phyloP scores from a whole-genome alignment of 2,113 vertebrate species.

The Thermophis baileyi region DNA sequence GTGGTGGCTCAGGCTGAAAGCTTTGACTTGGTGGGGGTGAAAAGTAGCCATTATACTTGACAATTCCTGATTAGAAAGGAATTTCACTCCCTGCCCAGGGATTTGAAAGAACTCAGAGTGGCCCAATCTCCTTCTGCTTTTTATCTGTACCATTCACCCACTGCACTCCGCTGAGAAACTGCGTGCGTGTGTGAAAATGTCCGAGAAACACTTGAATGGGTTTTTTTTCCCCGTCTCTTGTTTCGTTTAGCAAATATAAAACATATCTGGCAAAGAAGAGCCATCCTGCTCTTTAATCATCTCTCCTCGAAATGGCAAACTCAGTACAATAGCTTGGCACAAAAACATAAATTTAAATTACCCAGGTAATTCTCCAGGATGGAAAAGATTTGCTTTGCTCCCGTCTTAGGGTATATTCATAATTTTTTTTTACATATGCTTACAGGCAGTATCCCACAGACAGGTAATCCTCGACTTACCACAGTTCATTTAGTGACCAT shows the following conservation, averaged over 20 bases:
- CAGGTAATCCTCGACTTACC: no score
- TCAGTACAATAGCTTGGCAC: constrained; percentile 51
- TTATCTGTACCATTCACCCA: constrained; percentile 48
- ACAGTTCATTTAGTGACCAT: no score
- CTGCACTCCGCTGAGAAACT: constrained; percentile 42
- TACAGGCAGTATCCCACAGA: not conserved
- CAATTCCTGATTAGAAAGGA: constrained; percentile 58
- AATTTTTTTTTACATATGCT: not conserved
- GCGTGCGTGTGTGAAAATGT: constrained; percentile 35
- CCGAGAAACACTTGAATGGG: constrained; percentile 54
- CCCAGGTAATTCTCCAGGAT: constrained; percentile 36
- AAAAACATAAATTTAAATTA: constrained; percentile 54
- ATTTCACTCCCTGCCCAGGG: constrained; percentile 51
- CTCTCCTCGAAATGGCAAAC: constrained; percentile 39
- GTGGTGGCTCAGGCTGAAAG: constrained; percentile 35
- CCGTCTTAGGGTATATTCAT: constrained; percentile 29
- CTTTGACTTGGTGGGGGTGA: constrained; percentile 55
- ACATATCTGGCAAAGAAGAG: constrained; percentile 41
- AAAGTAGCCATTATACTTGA: constrained; percentile 45
- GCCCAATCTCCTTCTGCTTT: constrained; percentile 19
- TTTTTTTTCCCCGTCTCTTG: constrained; percentile 31
- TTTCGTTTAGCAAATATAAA: constrained; percentile 58
- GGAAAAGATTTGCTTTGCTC: constrained; percentile 55
- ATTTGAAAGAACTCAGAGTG: constrained; percentile 37
- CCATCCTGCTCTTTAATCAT: constrained; percentile 58